Base-by-base conservation (phyloP, 35 echinoderm and acorn worm genomes). In the Lytechinus pictus region DNA sequence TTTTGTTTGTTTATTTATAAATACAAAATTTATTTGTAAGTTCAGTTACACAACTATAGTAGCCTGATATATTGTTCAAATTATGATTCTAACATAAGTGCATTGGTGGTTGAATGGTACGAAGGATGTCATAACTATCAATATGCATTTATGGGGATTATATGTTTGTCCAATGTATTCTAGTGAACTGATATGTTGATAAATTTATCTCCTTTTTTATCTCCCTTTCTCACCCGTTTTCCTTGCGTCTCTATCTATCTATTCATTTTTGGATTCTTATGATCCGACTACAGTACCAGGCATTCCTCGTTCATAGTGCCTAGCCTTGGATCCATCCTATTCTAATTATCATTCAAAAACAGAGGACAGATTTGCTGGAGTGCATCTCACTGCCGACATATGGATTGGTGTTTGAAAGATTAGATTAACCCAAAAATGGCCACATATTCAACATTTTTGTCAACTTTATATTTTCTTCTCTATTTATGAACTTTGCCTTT, bases 281-380 rank as follows among this genome's bases (percentile, higher is more conserved):
- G 14, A 19, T 33, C 0, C 9, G 10, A 10, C 52, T 6, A 27
- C 92, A 93, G 92, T 93, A 93, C 92, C 53, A 93, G 92, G 92
- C 92, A 55, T 93, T 93, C 92, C 92, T 27, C 28, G 92, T 3
- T 55, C 92, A 93, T 93, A 93, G 92, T 54, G 55, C 52, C n/a
- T 53, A 90, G 88, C 88, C 88, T 52, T 90, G 7, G 66, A 79
- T 79, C 66, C 66, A 79, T 24, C 66, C 19, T 24, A 79, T 79
- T 16, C 19, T 79, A 16, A 24, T 79, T 24, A 79, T 79, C 66
- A 19, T 79, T 79, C 66, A 24, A 19, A 79, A 79, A 4, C 66
- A 79, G 66, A 4, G 66, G 66, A 79, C 66, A 19, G n/a, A 24
- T 79, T n/a, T 79, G 66, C 66, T 24, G 66, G n/a, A 24, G 66